Evolutionary conservation across 2,797 vertebrate species (phyloP).

Genomic region (Chanos chanos): DNA sequence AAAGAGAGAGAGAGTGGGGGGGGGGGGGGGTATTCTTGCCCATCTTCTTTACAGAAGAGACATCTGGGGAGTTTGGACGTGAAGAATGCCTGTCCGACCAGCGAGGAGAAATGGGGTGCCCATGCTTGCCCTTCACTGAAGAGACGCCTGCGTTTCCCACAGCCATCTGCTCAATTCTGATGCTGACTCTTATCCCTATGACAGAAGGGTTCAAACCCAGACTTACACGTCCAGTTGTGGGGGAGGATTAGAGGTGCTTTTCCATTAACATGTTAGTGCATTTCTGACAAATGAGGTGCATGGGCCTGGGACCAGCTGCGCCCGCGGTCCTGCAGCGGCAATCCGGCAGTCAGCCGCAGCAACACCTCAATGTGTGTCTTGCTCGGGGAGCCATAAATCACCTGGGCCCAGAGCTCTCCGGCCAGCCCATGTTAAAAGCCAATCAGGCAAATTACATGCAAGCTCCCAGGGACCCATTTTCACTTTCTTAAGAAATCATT

Average conservation of each 20-base stretch:
- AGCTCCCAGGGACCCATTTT: slow-evolving; percentile 86
- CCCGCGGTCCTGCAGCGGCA: slow-evolving; percentile 79
- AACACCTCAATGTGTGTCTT: slow-evolving; percentile 54
- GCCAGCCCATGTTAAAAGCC: slow-evolving; percentile 91
- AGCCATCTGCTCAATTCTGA: slow-evolving; percentile 66
- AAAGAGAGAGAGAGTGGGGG: slow-evolving; percentile 67
- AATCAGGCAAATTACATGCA: slow-evolving; percentile 97
- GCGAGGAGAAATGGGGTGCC: slow-evolving; percentile 68
- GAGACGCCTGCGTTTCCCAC: slow-evolving; percentile 63
- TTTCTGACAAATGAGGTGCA: slow-evolving; percentile 91
- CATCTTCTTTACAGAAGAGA: slow-evolving; percentile 76
- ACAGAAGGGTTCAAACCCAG: slow-evolving; percentile 62
- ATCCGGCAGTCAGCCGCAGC: no score
- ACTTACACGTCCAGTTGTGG: slow-evolving; percentile 55
- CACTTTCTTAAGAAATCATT: slow-evolving; percentile 83
- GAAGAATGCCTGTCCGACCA: slow-evolving; percentile 77
- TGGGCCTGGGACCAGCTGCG: slow-evolving; percentile 85
- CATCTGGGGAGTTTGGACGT: slow-evolving; percentile 84
- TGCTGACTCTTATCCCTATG: slow-evolving; percentile 62
- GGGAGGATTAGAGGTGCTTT: slow-evolving; percentile 67
- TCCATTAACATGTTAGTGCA: slow-evolving; percentile 82
- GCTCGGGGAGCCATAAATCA: slow-evolving; percentile 88
- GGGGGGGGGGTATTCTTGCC: slow-evolving; percentile 70
- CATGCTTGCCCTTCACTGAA: slow-evolving; percentile 56
- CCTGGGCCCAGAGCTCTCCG: slow-evolving; percentile 69